Conservation (phyloP, 2,113 vertebrate genomes). For the Corythornis vintsioides region DNA sequence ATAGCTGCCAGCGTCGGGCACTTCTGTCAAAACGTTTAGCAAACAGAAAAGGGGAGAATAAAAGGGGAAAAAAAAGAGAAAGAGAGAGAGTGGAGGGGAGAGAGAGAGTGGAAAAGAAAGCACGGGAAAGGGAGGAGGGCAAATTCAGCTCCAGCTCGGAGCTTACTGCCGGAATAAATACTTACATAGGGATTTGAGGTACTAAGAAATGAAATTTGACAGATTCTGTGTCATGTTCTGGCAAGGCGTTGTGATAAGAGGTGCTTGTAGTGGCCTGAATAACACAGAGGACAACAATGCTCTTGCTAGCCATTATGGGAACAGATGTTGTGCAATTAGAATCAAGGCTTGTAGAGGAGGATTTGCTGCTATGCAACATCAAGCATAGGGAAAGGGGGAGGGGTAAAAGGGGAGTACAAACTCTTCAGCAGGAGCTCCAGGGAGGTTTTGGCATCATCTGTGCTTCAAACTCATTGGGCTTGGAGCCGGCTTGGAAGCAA, state of each 20-base stretch:
- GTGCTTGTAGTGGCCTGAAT: conserved; percentile 88
- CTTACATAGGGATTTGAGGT: conserved; percentile 89
- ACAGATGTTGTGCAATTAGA: conserved; percentile 89
- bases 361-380: conserved; percentile 82
- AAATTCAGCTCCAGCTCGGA: conserved; percentile 75
- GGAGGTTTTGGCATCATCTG: conserved; percentile 77
- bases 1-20: conserved; percentile 99
- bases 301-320: conserved; percentile 87
- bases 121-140: conserved; percentile 76
- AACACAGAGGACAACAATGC: conserved; percentile 86
- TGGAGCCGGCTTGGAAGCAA: conserved; percentile 54
- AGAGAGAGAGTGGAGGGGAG: conserved; percentile 19
- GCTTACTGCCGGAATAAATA: conserved; percentile 85
- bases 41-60: conserved; percentile 89
- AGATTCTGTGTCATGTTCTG: conserved; percentile 91
- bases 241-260: conserved; percentile 86
- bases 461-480: conserved; percentile 64
- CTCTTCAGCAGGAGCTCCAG: conserved; percentile 66
- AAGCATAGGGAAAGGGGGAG: conserved; percentile 40
- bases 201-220: conserved; percentile 91
- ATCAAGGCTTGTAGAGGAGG: conserved; percentile 77
- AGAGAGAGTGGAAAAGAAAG: conserved; percentile 71
- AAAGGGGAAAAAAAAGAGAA: conserved; percentile 79
- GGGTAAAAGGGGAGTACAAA: conserved; percentile 38
- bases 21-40: conserved; percentile 99